Conservation (phyloP, 2,797 vertebrate species). For the Sylvilagus floridanus region DNA sequence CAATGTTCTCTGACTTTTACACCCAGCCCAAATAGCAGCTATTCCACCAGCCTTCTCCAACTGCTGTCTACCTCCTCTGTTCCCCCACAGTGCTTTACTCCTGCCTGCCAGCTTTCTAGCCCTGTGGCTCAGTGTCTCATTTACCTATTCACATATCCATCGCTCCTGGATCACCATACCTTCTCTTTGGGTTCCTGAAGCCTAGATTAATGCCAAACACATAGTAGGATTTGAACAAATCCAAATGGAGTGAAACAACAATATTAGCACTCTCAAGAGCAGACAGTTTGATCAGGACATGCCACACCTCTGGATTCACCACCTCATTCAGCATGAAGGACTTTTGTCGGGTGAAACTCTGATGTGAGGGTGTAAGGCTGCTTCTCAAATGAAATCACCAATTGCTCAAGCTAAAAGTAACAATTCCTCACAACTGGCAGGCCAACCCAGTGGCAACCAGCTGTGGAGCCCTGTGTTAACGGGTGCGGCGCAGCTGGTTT, state of each 20-base stretch:
- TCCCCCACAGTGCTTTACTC: not conserved
- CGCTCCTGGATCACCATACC: not conserved
- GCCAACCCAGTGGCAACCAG: conserved; percentile 42
- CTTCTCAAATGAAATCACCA: conserved; percentile 77
- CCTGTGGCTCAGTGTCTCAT: not conserved
- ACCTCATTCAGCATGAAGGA: conserved; percentile 11
- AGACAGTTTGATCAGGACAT: not conserved
- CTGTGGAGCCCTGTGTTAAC: not conserved
- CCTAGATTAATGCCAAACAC: conserved; percentile 1
- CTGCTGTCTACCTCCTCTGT: not conserved
- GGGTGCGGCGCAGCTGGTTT: conserved; percentile 74
- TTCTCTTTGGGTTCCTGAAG: conserved; percentile 22
- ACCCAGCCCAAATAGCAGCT: conserved; percentile 34
- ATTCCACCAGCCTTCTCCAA: not conserved
- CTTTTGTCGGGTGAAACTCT: conserved; percentile 74
- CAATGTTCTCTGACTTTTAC: conserved; percentile 15
- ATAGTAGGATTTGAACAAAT: not conserved
- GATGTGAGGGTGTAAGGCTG: conserved; percentile 64
- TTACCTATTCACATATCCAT: not conserved
- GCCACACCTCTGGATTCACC: conserved; percentile 36
- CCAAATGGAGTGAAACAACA: not conserved
- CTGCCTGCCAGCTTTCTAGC: not conserved
- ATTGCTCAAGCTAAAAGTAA: conserved; percentile 83
- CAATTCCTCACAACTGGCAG: conserved; percentile 72
- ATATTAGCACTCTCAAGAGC: conserved; percentile 17